Evolutionary conservation across 2,113 vertebrate species (phyloP).

Genomic region (Tor tambroides): DNA sequence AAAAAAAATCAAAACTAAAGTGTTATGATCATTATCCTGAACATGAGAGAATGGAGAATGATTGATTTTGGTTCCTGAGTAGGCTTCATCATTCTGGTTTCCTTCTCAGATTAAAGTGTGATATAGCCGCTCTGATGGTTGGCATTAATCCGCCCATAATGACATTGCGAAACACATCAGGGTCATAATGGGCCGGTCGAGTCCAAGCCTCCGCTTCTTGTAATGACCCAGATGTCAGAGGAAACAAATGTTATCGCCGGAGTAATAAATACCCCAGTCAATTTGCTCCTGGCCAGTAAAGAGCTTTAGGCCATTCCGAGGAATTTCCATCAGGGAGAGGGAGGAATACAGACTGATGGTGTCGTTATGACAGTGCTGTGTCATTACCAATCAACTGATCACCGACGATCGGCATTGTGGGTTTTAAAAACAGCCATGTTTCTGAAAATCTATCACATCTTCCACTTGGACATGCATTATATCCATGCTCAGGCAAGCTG

Average conservation of each 20-base stretch:
- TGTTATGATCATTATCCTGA: slow-evolving; percentile 43
- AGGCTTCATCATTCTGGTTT: slow-evolving; percentile 45
- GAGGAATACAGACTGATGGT: slow-evolving; percentile 40
- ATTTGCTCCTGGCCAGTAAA: slow-evolving; percentile 37
- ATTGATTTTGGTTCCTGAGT: slow-evolving; percentile 42
- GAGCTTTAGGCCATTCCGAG: slow-evolving; percentile 45
- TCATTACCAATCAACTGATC: slow-evolving; percentile 32
- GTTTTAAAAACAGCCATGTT: neutral
- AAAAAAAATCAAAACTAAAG: slow-evolving; percentile 40
- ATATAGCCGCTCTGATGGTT: slow-evolving; percentile 41
- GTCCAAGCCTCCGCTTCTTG: slow-evolving; percentile 33
- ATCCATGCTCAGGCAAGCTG: neutral
- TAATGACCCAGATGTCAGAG: slow-evolving; percentile 48
- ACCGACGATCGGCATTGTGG: neutral
- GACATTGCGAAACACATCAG: slow-evolving; percentile 53
- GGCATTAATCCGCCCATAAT: slow-evolving; percentile 48
- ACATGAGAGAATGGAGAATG: slow-evolving; percentile 47
- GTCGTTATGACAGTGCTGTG: neutral
- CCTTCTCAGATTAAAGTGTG: slow-evolving; percentile 43
- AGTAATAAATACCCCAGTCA: slow-evolving; percentile 48
- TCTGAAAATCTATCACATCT: neutral
- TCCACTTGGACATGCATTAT: neutral
- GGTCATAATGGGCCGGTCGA: slow-evolving; percentile 48
- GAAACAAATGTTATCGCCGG: slow-evolving; percentile 41
- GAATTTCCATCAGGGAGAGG: slow-evolving; percentile 37